Evolutionary conservation across 2,888 invertebrate genomes (phyloP).

Genomic region (Spisula subtruncata): DNA sequence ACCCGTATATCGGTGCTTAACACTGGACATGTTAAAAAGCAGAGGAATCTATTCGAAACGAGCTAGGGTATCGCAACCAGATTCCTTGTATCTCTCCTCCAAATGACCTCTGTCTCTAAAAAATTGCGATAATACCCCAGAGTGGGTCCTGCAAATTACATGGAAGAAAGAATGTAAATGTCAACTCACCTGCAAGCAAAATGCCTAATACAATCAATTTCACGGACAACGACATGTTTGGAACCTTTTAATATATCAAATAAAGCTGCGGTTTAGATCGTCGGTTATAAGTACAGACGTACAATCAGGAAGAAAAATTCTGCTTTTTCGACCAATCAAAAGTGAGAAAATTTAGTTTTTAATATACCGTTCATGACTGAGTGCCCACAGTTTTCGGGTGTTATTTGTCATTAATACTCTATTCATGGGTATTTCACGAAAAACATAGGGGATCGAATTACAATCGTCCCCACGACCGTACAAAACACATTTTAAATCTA

Average conservation of each 20-base stretch:
- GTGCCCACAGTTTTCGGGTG: not conserved
- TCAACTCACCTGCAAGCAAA: not conserved
- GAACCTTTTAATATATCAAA: not conserved
- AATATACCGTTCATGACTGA: not conserved
- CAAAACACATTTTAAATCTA: no score
- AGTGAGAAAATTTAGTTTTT: not conserved
- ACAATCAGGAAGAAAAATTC: not conserved
- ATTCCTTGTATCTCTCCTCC: no score
- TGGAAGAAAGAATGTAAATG: not conserved
- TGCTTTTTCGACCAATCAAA: not conserved
- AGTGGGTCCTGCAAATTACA: no score
- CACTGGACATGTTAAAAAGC: no score
- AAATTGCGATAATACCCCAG: not conserved
- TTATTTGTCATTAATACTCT: not conserved
- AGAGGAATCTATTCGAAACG: no score
- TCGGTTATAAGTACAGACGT: not conserved
- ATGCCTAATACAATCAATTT: not conserved
- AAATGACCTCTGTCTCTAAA: not conserved
- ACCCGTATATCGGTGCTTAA: not conserved
- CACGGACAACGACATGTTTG: not conserved
- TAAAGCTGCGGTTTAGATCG: not conserved
- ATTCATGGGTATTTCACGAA: no score
- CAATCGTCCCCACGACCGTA: no score
- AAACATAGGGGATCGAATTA: no score
- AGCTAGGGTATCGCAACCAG: no score